Percentiles rank a stretch among this genome's conserved stretches.
phyloP scores from a whole-genome alignment of 2,797 vertebrate species.

The Spinus olivaceus region DNA sequence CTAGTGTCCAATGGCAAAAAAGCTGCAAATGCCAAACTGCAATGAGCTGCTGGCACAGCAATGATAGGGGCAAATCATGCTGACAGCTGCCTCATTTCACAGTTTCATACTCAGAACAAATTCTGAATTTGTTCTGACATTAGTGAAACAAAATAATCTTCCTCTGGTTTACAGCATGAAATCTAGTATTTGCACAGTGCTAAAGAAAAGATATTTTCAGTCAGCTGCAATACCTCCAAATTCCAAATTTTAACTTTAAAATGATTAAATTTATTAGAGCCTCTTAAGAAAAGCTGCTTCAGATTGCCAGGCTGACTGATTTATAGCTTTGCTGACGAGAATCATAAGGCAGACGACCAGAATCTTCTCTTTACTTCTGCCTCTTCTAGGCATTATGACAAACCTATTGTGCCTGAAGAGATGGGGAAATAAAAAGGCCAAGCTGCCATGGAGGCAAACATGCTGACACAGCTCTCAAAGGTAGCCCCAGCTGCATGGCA shows the following conservation, averaged over 20 bases:
- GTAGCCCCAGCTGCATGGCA: not conserved
- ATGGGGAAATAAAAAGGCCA: not conserved
- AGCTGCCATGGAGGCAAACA: not conserved
- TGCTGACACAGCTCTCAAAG: not conserved
- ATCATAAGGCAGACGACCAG: constrained; percentile 10
- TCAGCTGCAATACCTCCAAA: constrained; percentile 33
- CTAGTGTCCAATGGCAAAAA: not conserved
- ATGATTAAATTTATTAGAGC: constrained; percentile 7
- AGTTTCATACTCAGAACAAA: not conserved
- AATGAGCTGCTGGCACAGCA: not conserved
- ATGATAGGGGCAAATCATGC: not conserved
- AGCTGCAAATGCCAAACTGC: not conserved
- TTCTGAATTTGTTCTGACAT: constrained; percentile 37
- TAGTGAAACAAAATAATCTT: constrained; percentile 35
- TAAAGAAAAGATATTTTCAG: not conserved
- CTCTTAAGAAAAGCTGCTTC: constrained; percentile 13
- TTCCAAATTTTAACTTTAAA: not conserved
- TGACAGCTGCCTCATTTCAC: constrained; percentile 27
- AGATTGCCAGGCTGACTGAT: not conserved
- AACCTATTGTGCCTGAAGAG: not conserved
- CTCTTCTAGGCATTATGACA: not conserved
- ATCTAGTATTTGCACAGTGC: not conserved
- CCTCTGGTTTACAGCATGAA: not conserved
- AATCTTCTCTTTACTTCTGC: not conserved
- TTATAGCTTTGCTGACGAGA: constrained; percentile 33